Percentiles rank a stretch among this genome's conserved stretches.
Conservation (phyloP, 2,888 invertebrate species). For the Cheilosia impressa region DNA sequence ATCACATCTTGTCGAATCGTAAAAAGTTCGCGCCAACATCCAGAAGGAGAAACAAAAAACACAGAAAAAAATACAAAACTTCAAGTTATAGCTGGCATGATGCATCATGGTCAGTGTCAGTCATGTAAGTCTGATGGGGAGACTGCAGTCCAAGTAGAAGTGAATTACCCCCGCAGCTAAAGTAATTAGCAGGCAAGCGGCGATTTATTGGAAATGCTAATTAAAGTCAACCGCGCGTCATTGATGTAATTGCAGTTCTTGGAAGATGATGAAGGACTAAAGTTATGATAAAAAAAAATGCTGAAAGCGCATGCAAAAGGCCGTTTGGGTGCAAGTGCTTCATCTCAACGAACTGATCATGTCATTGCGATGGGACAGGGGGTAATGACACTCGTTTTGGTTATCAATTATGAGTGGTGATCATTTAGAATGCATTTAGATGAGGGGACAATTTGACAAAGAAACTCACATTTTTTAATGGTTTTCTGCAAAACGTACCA, state of each 20-base stretch:
- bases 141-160: conserved; percentile 58
- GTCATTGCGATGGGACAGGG: conserved; percentile 17
- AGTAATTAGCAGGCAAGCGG: conserved; percentile 71
- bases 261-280: conserved; percentile 53
- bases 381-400: neutral
- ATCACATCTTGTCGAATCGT: conserved; percentile 70
- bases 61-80: conserved; percentile 8
- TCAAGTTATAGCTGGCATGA: conserved; percentile 55
- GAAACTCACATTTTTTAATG: too few relatives aligned
- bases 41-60: conserved; percentile 27
- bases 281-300: neutral
- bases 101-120: conserved; percentile 74
- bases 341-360: conserved; percentile 28
- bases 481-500: too few relatives aligned
- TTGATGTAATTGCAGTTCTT: conserved; percentile 64
- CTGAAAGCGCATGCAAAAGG: conserved; percentile 34
- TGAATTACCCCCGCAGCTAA: conserved; percentile 71
- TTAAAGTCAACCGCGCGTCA: conserved; percentile 66
- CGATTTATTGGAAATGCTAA: conserved; percentile 75
- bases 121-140: conserved; percentile 45
- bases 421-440: too few relatives aligned
- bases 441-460: too few relatives aligned
- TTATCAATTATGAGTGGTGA: neutral
- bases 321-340: conserved; percentile 38
- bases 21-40: conserved; percentile 50